Base-by-base conservation (phyloP, 2,113 vertebrate species). In the Protobothrops flavoviridis region DNA sequence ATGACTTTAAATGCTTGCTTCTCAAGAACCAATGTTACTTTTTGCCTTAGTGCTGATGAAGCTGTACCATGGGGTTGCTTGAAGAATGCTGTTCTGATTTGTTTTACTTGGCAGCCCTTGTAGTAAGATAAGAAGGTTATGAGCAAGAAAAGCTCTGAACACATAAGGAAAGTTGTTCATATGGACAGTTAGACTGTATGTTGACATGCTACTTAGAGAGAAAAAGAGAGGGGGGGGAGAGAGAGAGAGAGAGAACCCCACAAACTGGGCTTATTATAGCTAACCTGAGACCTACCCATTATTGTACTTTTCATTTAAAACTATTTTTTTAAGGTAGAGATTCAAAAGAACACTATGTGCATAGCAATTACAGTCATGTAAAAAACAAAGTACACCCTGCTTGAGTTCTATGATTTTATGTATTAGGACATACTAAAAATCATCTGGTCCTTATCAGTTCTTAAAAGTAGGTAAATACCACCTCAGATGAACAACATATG, bases 41-140 rank as follows among this genome's bases (percentile, higher is more conserved):
- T 95, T 89, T 61, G 61, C 90, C 50, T 95, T 95, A 96, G 39
- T 95, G 95, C 92, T 89, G 92, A 29, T 92, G 95, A 97, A 50
- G 20, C 93, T 92, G 93, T 91, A 93, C 89, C 90, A 94, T 6
- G 56, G 81, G 61, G 11, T 13, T 96, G 96, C 95, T 96, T 97
- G 93, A 97, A 96, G 87, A 96, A 93, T 0, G 0, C 81, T 92
- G 93, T 92, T 93, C 15, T 7, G 90, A 95, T 94, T 94, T 86
- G 39, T 96, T 95, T 94, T 90, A 93, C 69, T 96, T 96, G 95
- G 95, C 93, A 91, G 69, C 88, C 85, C 85, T 87, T 89, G 88
- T 56, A 94, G 91, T 1, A 88, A 97, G 92, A 95, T 86, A 95
- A 97, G 94, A 4, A 0, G 86, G 85, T 90, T 92, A 94, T 94